phyloP scores from a whole-genome alignment of 2,888 invertebrate genomes.

The Chaetogeoica ovagalla region DNA sequence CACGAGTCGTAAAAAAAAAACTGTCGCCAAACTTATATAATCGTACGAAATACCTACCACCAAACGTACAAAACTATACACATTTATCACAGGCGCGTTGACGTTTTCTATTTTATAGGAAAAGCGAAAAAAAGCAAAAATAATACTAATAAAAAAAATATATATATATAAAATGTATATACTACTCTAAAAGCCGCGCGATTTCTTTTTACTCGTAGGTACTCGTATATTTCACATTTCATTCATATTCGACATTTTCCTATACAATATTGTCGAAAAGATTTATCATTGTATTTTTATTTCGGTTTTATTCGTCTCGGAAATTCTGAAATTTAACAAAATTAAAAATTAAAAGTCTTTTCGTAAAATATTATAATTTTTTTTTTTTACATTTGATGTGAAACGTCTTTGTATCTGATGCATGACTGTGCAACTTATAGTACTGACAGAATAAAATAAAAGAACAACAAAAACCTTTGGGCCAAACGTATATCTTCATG shows the following conservation, averaged over 20 bases:
- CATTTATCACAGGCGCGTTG: conserved; percentile 5
- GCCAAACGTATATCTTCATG: too few species aligned
- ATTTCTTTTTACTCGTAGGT: conserved; percentile 11
- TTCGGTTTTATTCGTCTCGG: too few species aligned
- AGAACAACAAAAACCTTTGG: too few species aligned
- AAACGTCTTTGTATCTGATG: too few species aligned
- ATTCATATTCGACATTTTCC: conserved; percentile 9
- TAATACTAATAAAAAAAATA: too few species aligned
- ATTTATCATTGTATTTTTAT: conserved; percentile 9
- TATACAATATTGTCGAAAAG: neutral
- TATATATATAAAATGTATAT: too few species aligned
- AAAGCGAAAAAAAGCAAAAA: neutral
- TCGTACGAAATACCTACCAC: neutral
- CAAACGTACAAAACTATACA: conserved; percentile 7
- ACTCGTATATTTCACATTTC: conserved; percentile 3
- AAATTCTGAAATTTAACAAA: neutral
- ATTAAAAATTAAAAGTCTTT: too few species aligned
- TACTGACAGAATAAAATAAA: too few species aligned
- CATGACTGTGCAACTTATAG: too few species aligned
- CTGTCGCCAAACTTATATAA: conserved; percentile 4
- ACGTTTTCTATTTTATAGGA: neutral
- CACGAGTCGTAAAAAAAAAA: conserved; percentile 8
- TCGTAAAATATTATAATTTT: too few species aligned
- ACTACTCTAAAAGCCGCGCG: neutral
- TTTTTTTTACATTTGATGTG: too few species aligned